These are phyloP conservation scores for Andrena flavipes DNA, from an alignment of 2,888 invertebrate species.

Conservation along the genomic window DNA sequence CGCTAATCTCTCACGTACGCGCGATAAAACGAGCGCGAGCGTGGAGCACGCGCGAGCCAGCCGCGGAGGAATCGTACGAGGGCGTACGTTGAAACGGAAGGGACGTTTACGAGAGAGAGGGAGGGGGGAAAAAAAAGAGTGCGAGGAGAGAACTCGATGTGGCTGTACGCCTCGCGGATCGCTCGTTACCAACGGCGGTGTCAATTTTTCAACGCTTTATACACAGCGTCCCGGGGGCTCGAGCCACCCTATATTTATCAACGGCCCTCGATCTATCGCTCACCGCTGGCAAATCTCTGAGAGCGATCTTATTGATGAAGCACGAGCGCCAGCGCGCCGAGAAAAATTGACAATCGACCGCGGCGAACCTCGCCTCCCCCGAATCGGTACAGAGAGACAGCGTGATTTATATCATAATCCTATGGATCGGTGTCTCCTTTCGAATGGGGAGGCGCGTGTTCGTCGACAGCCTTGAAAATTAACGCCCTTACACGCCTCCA, in stretches of 20 bases:
- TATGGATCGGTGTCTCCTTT: constrained; percentile 16
- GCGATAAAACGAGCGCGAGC: constrained; percentile 57
- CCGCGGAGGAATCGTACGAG: not conserved
- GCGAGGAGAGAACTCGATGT: constrained; percentile 23
- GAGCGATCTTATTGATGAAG: constrained; percentile 72
- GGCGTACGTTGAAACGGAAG: not conserved
- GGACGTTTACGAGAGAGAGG: not conserved
- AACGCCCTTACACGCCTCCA: constrained; percentile 3
- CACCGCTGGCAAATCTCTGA: constrained; percentile 71
- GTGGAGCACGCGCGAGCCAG: not conserved
- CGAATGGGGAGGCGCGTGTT: constrained; percentile 9
- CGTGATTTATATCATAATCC: constrained; percentile 72
- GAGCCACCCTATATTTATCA: constrained; percentile 67
- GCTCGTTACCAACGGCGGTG: constrained; percentile 63
- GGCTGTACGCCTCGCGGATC: constrained; percentile 50
- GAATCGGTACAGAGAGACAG: constrained; percentile 22
- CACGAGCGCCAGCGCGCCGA: constrained; percentile 41
- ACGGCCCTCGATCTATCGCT: constrained; percentile 58
- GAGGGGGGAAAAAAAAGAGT: not conserved
- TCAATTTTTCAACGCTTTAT: constrained; percentile 73
- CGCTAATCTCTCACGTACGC: constrained; percentile 70
- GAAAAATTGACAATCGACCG: constrained; percentile 71
- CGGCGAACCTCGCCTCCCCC: not conserved
- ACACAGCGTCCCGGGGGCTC: constrained; percentile 20
- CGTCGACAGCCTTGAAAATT: constrained; percentile 37